phyloP scores from a whole-genome alignment of 2,797 vertebrate species.

The Strix occidentalis region DNA sequence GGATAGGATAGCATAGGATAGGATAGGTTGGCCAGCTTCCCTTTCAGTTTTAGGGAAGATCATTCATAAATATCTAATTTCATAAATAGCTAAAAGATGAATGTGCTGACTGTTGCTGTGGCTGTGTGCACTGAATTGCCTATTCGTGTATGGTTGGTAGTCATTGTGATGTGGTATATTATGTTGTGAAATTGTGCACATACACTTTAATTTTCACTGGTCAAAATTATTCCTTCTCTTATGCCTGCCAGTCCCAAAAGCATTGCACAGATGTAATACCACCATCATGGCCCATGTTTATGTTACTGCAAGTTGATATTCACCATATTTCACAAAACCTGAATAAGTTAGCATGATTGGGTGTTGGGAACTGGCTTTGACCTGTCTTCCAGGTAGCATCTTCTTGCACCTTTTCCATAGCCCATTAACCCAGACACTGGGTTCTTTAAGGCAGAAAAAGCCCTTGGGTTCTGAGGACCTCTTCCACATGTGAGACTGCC shows the following conservation, averaged over 20 bases:
- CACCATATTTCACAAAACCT: neutral
- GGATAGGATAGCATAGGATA: neutral
- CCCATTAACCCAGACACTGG: neutral
- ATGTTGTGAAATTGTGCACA: neutral
- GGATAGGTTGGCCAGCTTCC: neutral
- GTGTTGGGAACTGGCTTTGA: neutral
- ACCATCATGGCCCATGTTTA: neutral
- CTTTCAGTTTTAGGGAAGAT: neutral
- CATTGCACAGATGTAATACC: neutral
- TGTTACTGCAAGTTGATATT: neutral
- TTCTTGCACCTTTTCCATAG: neutral
- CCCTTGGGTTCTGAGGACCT: neutral
- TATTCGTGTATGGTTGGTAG: neutral
- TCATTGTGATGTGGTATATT: neutral
- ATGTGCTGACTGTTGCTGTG: neutral
- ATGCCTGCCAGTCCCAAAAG: neutral
- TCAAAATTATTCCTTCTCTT: neutral
- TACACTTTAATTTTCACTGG: neutral
- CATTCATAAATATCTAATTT: neutral
- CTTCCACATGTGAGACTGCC: neutral
- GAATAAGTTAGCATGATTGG: neutral
- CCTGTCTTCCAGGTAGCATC: neutral
- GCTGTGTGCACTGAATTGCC: neutral
- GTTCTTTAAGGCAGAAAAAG: neutral
- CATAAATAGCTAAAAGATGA: neutral